Evolutionary conservation across 2,888 invertebrate species (phyloP).

Genomic region (Tetragonisca angustula): DNA sequence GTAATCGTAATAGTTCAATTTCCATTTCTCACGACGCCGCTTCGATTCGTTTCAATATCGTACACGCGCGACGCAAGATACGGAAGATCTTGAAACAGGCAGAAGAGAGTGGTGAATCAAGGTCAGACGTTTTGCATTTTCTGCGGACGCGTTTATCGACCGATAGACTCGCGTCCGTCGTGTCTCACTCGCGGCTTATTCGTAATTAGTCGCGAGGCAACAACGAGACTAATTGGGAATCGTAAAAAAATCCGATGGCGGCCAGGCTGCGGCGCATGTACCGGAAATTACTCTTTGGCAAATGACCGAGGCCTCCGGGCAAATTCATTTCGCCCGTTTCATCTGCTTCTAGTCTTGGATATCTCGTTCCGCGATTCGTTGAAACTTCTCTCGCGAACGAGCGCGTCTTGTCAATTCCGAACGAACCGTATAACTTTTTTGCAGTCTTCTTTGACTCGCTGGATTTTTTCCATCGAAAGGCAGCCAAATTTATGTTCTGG

Average conservation of each 20-base stretch:
- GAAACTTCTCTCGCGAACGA: conserved; percentile 6
- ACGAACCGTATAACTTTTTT: not conserved
- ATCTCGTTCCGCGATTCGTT: not conserved
- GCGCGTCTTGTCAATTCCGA: not conserved
- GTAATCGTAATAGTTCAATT: not conserved
- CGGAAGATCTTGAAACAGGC: conserved; percentile 13
- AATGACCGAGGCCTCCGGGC: conserved; percentile 22
- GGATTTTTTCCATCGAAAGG: not conserved
- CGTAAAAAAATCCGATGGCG: conserved; percentile 43
- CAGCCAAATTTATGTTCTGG: not conserved
- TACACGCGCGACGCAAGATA: conserved; percentile 1
- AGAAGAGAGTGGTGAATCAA: conserved; percentile 29
- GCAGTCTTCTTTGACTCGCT: too few species aligned
- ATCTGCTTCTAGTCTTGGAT: conserved; percentile 16
- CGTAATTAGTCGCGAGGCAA: conserved; percentile 52
- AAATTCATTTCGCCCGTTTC: conserved; percentile 34
- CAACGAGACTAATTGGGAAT: conserved; percentile 56
- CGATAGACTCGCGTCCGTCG: conserved; percentile 51
- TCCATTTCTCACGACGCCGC: not conserved
- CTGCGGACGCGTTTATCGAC: conserved; percentile 40
- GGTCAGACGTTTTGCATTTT: conserved; percentile 42
- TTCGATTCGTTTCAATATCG: conserved; percentile 21
- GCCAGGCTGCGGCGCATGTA: conserved; percentile 30
- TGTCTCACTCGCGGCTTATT: conserved; percentile 31
- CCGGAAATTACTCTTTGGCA: conserved; percentile 49